phyloP scores from a whole-genome alignment of 2,797 vertebrate species.

The Tachyglossus aculeatus region DNA sequence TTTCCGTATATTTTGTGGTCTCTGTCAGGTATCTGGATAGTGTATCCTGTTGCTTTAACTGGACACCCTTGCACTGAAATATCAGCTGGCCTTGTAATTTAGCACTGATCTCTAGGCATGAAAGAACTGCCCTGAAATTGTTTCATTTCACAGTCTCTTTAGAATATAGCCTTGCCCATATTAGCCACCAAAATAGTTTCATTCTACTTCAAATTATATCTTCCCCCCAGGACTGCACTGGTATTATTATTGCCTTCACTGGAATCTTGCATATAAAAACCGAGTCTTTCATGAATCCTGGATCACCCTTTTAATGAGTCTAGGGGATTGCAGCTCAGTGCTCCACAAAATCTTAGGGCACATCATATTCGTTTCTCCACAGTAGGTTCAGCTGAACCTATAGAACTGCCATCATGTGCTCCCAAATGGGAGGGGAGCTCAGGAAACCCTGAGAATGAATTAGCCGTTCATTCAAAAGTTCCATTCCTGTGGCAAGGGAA shows the following conservation, averaged over 20 bases:
- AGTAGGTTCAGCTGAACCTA: neutral
- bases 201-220: constrained; percentile 56
- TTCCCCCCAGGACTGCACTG: constrained; percentile 5
- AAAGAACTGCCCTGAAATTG: constrained; percentile 37
- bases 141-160: constrained; percentile 56
- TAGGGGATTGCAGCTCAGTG: neutral
- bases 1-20: constrained; percentile 19
- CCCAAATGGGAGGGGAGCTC: neutral
- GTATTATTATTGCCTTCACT: constrained; percentile 1
- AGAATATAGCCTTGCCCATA: constrained; percentile 1
- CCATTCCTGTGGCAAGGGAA: neutral
- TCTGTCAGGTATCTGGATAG: constrained; percentile 33
- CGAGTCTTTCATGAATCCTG: neutral
- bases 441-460: constrained; percentile 5
- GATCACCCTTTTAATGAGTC: neutral
- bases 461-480: constrained; percentile 9
- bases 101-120: constrained; percentile 28
- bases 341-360: neutral
- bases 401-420: neutral
- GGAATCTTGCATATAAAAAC: rapidly evolving
- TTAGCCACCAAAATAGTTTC: neutral
- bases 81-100: constrained; percentile 49
- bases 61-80: constrained; percentile 39
- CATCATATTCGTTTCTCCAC: neutral
- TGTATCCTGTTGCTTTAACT: constrained; percentile 48